phyloP scores from a whole-genome alignment of 35 echinoderm and acorn worm genomes.

The Eucidaris tribuloides region DNA sequence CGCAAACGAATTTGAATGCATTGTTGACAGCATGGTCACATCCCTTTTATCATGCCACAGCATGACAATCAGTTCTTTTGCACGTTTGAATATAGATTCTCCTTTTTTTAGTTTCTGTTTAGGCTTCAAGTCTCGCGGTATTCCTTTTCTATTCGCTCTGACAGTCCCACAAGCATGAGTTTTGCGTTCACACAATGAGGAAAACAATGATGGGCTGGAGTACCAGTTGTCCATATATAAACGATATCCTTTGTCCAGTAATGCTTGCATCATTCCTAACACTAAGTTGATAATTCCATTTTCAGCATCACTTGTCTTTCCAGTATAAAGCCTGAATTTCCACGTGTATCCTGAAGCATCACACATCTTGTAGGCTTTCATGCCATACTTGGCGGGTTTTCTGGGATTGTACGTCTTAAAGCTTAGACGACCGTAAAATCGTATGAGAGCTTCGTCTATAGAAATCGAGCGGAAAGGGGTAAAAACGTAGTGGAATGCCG shows the following conservation, averaged over 20 bases:
- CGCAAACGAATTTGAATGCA: background rate
- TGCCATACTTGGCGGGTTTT: constrained; percentile 33
- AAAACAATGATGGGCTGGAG: constrained; percentile 24
- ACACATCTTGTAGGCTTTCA: constrained; percentile 30
- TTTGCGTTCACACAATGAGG: background rate
- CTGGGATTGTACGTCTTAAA: constrained; percentile 16
- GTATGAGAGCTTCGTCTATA: constrained; percentile 19
- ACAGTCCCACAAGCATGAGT: constrained; percentile 61
- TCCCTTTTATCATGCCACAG: constrained; percentile 29
- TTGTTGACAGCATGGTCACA: constrained; percentile 23
- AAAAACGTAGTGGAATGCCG: constrained; percentile 22
- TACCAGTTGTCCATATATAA: constrained; percentile 44
- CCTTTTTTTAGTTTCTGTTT: background rate
- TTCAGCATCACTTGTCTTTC: background rate
- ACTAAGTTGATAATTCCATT: background rate
- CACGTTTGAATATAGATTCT: background rate
- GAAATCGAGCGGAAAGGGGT: constrained; percentile 15
- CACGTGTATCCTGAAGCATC: constrained; percentile 41
- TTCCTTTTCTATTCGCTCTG: background rate
- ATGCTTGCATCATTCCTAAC: background rate
- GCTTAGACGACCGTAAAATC: background rate
- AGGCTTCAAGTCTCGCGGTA: constrained; percentile 15
- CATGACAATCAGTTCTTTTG: background rate
- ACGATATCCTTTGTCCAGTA: constrained; percentile 26
- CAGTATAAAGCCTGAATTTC: constrained; percentile 13